Conservation (phyloP, 2,113 vertebrate species). For the Vicugna pacos region DNA sequence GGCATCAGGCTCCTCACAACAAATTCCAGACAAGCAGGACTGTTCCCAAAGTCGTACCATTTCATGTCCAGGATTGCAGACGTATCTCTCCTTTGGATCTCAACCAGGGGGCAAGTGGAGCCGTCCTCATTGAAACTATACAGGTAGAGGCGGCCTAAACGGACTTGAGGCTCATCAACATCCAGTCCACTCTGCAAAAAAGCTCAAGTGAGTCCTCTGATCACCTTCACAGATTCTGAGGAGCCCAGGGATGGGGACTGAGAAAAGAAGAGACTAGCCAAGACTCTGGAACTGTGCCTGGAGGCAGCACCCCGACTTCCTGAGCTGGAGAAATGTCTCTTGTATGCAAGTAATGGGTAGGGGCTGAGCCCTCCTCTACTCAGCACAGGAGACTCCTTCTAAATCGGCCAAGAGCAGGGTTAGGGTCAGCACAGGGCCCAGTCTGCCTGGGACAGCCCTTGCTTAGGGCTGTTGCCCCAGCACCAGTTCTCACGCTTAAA, state of each 20-base stretch:
- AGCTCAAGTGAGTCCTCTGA: accelerated
- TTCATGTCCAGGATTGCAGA: conserved; percentile 95
- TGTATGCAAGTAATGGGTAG: accelerated
- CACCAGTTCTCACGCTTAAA: background rate
- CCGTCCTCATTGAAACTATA: conserved; percentile 88
- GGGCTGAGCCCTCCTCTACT: background rate
- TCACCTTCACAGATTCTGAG: background rate
- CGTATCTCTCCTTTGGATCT: conserved; percentile 92
- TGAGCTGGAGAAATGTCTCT: background rate
- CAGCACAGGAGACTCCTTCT: background rate
- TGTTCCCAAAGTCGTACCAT: conserved; percentile 87
- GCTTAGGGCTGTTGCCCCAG: background rate
- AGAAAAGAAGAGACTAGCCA: background rate
- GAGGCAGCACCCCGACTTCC: background rate
- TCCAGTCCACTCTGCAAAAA: conserved; percentile 80
- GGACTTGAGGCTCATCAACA: conserved; percentile 72
- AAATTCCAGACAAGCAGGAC: background rate
- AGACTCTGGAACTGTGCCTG: background rate
- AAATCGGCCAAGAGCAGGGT: accelerated
- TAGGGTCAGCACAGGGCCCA: no score
- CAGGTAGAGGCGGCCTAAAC: conserved; percentile 93
- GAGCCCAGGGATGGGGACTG: background rate
- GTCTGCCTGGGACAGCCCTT: no score
- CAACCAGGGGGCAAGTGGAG: conserved; percentile 86
- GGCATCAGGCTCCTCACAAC: background rate